A percentile compares a stretch with the other conserved stretches of the same genome.
phyloP scores from a whole-genome alignment of 2,888 invertebrate genomes.

The Leptinotarsa tumamoca region DNA sequence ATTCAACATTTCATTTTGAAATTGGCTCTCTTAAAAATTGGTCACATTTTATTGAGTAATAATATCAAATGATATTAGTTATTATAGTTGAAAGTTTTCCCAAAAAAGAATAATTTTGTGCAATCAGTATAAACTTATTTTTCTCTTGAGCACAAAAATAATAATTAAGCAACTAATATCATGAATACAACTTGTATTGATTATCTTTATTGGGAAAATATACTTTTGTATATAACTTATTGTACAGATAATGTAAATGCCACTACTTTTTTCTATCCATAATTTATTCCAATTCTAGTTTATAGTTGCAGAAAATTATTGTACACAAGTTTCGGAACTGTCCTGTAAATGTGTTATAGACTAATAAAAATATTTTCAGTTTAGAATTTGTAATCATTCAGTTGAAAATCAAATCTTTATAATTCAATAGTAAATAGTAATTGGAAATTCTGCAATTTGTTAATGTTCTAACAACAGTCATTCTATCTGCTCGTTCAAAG shows the following conservation, averaged over 20 bases:
- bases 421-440: slow-evolving; percentile 91
- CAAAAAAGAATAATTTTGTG: no score
- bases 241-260: slow-evolving; percentile 35
- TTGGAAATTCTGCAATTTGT: slow-evolving; percentile 96
- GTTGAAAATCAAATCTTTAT: slow-evolving; percentile 96
- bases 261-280: slow-evolving; percentile 30
- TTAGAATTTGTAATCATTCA: slow-evolving; percentile 34
- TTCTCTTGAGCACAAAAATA: slow-evolving; percentile 12
- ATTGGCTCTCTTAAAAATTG: background rate
- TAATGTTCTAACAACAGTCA: slow-evolving; percentile 95
- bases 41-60: background rate
- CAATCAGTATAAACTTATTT: background rate
- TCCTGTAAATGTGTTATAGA: slow-evolving; percentile 39
- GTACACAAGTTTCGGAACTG: slow-evolving; percentile 24
- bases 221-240: slow-evolving; percentile 32
- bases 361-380: slow-evolving; percentile 41
- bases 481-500: slow-evolving; percentile 97
- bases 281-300: slow-evolving; percentile 15
- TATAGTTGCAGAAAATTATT: slow-evolving; percentile 23
- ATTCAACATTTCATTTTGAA: background rate
- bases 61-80: background rate
- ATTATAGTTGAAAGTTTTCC: background rate
- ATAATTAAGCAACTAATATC: background rate
- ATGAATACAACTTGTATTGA: slow-evolving; percentile 19
- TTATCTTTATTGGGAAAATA: slow-evolving; percentile 6